Conservation (phyloP, 2,888 invertebrate species). For the Lasioglossum vierecki region DNA sequence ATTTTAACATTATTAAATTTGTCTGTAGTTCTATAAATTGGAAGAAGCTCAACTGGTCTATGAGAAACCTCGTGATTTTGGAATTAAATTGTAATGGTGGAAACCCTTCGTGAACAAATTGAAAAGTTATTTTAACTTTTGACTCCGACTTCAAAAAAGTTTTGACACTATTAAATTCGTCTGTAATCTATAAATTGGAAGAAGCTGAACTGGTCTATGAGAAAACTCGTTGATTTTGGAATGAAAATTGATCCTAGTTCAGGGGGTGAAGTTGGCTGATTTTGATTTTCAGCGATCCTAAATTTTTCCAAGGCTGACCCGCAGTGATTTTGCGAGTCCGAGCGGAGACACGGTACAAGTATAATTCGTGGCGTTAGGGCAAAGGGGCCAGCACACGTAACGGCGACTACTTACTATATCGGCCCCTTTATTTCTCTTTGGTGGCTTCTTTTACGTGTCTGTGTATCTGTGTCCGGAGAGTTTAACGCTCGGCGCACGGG, state of each 20-base stretch:
- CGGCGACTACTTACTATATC: constrained; percentile 31
- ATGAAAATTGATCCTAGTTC: too few relatives aligned
- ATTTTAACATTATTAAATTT: too few relatives aligned
- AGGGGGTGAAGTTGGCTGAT: too few relatives aligned
- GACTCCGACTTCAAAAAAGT: too few relatives aligned
- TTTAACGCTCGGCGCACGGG: constrained; percentile 76
- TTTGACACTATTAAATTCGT: too few relatives aligned
- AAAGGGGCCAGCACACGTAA: constrained; percentile 40
- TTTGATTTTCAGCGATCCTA: neutral
- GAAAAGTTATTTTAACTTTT: too few relatives aligned
- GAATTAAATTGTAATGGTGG: neutral
- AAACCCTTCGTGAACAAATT: neutral
- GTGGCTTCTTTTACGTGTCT: constrained; percentile 8
- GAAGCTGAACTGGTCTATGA: neutral
- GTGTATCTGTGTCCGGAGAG: constrained; percentile 67
- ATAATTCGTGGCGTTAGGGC: constrained; percentile 65
- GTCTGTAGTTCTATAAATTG: too few relatives aligned
- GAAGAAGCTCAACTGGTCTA: too few relatives aligned
- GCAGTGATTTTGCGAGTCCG: neutral
- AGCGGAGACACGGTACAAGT: neutral
- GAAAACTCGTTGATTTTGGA: too few relatives aligned
- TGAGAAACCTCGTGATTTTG: too few relatives aligned
- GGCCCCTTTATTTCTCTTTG: constrained; percentile 37
- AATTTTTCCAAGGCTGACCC: neutral
- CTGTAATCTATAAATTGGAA: too few relatives aligned